phyloP scores from a whole-genome alignment of 2,797 vertebrate genomes.

The Cossypha polioptera region DNA sequence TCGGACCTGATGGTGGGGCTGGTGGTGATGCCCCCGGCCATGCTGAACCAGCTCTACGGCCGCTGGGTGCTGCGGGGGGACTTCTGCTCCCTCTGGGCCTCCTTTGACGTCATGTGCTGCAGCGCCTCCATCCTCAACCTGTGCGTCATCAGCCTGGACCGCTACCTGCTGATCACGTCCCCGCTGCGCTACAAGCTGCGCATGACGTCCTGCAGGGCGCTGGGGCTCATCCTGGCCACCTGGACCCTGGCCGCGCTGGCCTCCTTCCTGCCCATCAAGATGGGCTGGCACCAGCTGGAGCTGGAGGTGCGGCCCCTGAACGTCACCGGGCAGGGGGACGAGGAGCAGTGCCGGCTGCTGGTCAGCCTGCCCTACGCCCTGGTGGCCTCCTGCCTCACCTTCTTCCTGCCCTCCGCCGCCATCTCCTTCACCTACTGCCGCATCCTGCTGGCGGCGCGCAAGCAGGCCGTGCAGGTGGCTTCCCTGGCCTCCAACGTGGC shows the following conservation, averaged over 20 bases:
- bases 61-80: slow-evolving; percentile 87
- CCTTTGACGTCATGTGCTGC: slow-evolving; percentile 98
- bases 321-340: slow-evolving; percentile 60
- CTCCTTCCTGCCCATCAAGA: slow-evolving; percentile 93
- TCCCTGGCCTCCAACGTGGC: slow-evolving; percentile 77
- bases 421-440: slow-evolving; percentile 98
- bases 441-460: slow-evolving; percentile 89
- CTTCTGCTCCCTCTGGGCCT: slow-evolving; percentile 93
- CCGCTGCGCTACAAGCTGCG: slow-evolving; percentile 94
- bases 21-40: slow-evolving; percentile 97
- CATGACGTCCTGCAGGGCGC: slow-evolving; percentile 88
- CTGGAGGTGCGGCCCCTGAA: slow-evolving; percentile 32
- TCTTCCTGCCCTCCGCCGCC: slow-evolving; percentile 92
- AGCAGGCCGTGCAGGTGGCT: slow-evolving; percentile 91
- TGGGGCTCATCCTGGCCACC: slow-evolving; percentile 86
- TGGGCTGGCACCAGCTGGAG: slow-evolving; percentile 92
- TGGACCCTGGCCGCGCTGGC: slow-evolving; percentile 89
- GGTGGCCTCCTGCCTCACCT: slow-evolving; percentile 92
- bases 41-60: slow-evolving; percentile 92
- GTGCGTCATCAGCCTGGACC: slow-evolving; percentile 95
- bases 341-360: slow-evolving; percentile 86
- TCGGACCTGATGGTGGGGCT: slow-evolving; percentile 96
- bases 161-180: slow-evolving; percentile 95
- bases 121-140: slow-evolving; percentile 98
- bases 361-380: slow-evolving; percentile 93